phyloP scores from a whole-genome alignment of 2,113 vertebrate genomes.

The Galbula dea region DNA sequence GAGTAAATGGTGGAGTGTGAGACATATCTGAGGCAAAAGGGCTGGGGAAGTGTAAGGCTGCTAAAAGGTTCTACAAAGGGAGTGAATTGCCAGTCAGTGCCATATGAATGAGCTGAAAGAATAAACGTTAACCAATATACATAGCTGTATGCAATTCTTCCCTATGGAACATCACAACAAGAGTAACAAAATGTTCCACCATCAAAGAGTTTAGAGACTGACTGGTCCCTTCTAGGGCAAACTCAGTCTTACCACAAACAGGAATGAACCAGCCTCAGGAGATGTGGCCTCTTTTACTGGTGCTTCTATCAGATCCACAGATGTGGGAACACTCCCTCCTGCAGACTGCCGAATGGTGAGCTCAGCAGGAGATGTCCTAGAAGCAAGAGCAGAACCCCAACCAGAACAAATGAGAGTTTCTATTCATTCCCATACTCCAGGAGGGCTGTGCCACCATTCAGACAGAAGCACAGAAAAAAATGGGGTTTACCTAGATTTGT shows the following conservation, averaged over 20 bases:
- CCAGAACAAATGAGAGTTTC: not conserved
- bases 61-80: not conserved
- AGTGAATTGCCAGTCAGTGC: conserved; percentile 2
- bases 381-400: not conserved
- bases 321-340: not conserved
- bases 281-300: not conserved
- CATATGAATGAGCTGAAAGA: conserved; percentile 21
- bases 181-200: not conserved
- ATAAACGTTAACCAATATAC: not conserved
- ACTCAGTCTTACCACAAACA: not conserved
- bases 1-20: not conserved
- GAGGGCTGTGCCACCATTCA: not conserved
- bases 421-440: not conserved
- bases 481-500: not conserved
- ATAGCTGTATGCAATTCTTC: not conserved
- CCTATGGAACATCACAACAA: not conserved
- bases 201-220: not conserved
- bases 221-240: not conserved
- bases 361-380: not conserved
- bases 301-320: not conserved
- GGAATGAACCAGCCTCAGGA: not conserved
- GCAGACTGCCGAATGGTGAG: not conserved
- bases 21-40: not conserved
- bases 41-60: not conserved
- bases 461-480: not conserved